Evolutionary conservation across 2,113 vertebrate genomes (phyloP).

Genomic region (Procavia capensis): DNA sequence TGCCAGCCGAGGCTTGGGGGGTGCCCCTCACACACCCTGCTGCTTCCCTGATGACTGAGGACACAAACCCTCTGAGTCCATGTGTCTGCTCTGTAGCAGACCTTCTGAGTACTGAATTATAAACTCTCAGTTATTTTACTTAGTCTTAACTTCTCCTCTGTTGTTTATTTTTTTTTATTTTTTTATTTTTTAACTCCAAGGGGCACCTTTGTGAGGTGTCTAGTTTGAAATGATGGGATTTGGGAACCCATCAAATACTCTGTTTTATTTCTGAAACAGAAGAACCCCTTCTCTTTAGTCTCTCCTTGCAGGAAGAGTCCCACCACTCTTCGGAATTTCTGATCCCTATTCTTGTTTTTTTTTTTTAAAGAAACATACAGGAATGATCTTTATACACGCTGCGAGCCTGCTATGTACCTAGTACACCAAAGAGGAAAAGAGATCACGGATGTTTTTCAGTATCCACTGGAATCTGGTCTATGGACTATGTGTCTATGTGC

Average conservation of each 20-base stretch:
- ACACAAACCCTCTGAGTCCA: too few species aligned
- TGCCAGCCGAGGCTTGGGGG: too few species aligned
- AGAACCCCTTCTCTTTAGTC: background rate
- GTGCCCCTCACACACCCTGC: background rate
- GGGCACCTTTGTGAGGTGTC: background rate
- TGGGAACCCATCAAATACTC: background rate
- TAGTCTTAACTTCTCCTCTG: background rate
- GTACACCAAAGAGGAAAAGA: background rate
- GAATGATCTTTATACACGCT: background rate
- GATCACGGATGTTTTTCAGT: background rate
- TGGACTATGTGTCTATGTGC: background rate
- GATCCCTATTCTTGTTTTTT: too few species aligned
- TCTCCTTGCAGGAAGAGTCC: background rate
- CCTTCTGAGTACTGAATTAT: rapidly evolving
- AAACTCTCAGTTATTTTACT: background rate
- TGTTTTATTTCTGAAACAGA: background rate
- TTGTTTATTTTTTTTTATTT: background rate
- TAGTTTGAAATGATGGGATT: background rate
- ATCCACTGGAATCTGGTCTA: background rate
- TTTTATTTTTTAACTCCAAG: background rate
- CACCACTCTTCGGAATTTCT: background rate
- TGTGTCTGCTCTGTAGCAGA: background rate
- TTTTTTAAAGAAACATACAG: background rate
- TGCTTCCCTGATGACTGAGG: background rate
- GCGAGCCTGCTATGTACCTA: background rate